A percentile compares a stretch with the other conserved stretches of the same genome.
phyloP scores from a whole-genome alignment of 2,797 vertebrate species.

The Kryptolebias ocellatus region DNA sequence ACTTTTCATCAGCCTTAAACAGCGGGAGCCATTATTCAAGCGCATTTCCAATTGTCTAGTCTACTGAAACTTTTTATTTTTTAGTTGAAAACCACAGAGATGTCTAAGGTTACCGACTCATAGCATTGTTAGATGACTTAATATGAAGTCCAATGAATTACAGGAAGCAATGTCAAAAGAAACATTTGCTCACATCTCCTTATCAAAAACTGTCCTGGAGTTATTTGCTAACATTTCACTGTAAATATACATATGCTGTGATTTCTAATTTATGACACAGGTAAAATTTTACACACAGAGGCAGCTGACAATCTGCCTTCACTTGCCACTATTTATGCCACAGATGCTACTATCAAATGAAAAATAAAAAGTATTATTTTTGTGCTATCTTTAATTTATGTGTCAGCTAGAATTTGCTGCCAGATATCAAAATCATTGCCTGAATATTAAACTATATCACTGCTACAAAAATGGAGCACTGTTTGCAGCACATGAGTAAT shows the following conservation, averaged over 20 bases:
- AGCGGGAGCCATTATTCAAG: slow-evolving; percentile 47
- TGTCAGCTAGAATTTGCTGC: slow-evolving; percentile 50
- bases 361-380: slow-evolving; percentile 39
- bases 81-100: slow-evolving; percentile 18
- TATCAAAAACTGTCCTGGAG: neutral
- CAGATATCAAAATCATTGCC: slow-evolving; percentile 55
- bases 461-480: slow-evolving; percentile 35
- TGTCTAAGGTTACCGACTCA: slow-evolving; percentile 10
- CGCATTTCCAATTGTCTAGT: slow-evolving; percentile 48
- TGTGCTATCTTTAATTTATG: slow-evolving; percentile 50
- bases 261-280: slow-evolving; percentile 25
- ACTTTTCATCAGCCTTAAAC: slow-evolving; percentile 60
- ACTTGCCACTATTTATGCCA: slow-evolving; percentile 44
- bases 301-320: slow-evolving; percentile 39
- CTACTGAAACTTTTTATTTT: slow-evolving; percentile 25
- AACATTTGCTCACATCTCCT: neutral
- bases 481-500: slow-evolving; percentile 42
- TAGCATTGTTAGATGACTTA: neutral
- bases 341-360: slow-evolving; percentile 43
- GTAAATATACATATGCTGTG: slow-evolving; percentile 8
- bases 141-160: neutral
- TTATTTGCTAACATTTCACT: slow-evolving; percentile 8
- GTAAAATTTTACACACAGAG: slow-evolving; percentile 28
- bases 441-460: slow-evolving; percentile 40
- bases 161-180: neutral